Percentiles rank a stretch among this genome's conserved stretches.
These are phyloP conservation scores for Drosophila kikkawai DNA, from an alignment of 1,140 invertebrate species.

Conservation along the genomic window DNA sequence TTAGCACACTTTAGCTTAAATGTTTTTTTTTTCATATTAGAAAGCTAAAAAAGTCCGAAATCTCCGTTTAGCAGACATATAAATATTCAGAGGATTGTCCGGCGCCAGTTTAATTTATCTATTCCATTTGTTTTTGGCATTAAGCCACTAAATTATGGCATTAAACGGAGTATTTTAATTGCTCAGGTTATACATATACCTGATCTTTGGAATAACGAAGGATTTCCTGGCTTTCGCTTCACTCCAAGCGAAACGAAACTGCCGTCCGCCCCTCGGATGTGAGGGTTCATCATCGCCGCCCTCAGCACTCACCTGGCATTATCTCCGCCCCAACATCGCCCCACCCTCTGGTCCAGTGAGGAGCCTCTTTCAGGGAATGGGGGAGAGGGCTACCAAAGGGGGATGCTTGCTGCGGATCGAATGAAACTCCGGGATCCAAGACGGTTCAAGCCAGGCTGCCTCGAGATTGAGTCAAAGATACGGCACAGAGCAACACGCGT, in stretches of 20 bases:
- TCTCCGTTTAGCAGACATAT: conserved; percentile 52
- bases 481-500: conserved; percentile 55
- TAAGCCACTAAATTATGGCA: conserved; percentile 30
- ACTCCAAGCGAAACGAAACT: conserved; percentile 34
- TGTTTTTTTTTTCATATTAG: conserved; percentile 18
- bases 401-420: conserved; percentile 38
- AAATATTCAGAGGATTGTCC: conserved; percentile 45
- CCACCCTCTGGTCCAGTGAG: conserved; percentile 9
- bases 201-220: conserved; percentile 19
- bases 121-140: conserved; percentile 35
- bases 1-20: conserved; percentile 37
- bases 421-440: conserved; percentile 25
- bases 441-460: conserved; percentile 30
- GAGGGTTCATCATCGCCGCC: conserved; percentile 52
- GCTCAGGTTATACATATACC: conserved; percentile 28
- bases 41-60: conserved; percentile 19
- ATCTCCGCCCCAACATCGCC: conserved; percentile 44
- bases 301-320: conserved; percentile 52
- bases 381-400: not conserved
- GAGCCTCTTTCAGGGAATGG: not conserved
- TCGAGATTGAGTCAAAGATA: conserved; percentile 72
- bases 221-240: conserved; percentile 24
- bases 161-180: conserved; percentile 42
- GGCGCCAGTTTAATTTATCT: conserved; percentile 41
- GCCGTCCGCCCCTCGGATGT: conserved; percentile 44